Base-by-base conservation (phyloP, 2,888 invertebrate species). In the Crocallis elinguaria region DNA sequence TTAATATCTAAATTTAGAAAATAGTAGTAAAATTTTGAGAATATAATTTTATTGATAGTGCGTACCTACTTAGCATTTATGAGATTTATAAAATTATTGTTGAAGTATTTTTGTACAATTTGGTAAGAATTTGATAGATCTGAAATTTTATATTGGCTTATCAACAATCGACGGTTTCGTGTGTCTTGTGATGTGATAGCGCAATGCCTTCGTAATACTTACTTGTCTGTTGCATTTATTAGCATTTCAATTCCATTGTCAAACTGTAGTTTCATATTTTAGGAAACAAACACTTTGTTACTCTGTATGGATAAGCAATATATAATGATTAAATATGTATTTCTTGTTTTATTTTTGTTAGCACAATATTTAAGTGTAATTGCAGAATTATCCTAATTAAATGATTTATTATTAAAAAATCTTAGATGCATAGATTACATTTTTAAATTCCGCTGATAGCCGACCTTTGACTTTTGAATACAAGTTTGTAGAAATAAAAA, bases 261-360 rank as follows among this genome's bases (percentile, higher is more conserved):
- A 82, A 83, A 75, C 77, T 82, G 75, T 79, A 76, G 75, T 81
- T 80, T 80, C 82, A 75, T 81, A 83, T 81, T 84, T 77, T 84
- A 82, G 79, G 83, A 81, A 79, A 86, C 80, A 78, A 81, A 80
- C 81, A 75, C 69, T 86, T 86, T 90, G 89, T 90, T 90, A 87
- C 82, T 86, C 83, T 86, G 82, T 90, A 89, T 79, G 86, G 87
- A 86, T 91, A 91, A 90, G 90, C 90, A 90, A 91, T 91, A 91
- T 91, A 90, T 88, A 83, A 84, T 82, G 77, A 88, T 86, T 87
- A 84, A 88, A 82, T 51, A 67, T 73, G 60, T 38, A 50, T 62
- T 42, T 61, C 54, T 75, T 60, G 64, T 78, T 73, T 78, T 51
- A 71, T 67, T 75, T 42, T 35, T 7, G 4, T 36, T 37, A 0